Conservation (phyloP, 2,888 invertebrate species). For the Clusia tigrina region DNA sequence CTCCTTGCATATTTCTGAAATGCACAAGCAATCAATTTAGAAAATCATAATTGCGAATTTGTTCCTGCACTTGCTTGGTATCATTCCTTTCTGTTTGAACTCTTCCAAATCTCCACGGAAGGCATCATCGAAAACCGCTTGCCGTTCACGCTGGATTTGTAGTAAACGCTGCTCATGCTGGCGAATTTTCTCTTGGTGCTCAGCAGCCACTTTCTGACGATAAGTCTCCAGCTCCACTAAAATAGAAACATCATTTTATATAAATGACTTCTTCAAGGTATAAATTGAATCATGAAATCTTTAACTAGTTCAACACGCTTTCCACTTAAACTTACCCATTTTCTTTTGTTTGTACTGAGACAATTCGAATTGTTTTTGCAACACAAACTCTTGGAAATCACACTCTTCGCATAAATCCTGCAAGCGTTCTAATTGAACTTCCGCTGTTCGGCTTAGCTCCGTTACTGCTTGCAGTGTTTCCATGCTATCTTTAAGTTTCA, state of each 20-base stretch:
- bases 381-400: constrained; percentile 71
- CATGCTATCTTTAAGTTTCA: constrained; percentile 62
- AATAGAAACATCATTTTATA: constrained; percentile 8
- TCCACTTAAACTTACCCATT: constrained; percentile 64
- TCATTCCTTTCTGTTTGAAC: constrained; percentile 70
- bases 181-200: constrained; percentile 69
- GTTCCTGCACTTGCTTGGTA: constrained; percentile 67
- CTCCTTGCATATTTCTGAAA: constrained; percentile 48
- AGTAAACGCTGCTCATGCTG: constrained; percentile 68
- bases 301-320: not conserved
- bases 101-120: constrained; percentile 74
- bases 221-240: constrained; percentile 62
- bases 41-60: no score
- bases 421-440: constrained; percentile 68
- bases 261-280: not conserved
- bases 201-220: constrained; percentile 67
- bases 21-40: no score
- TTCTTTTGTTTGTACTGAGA: constrained; percentile 72
- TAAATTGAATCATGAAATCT: not conserved
- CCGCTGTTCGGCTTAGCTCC: constrained; percentile 68
- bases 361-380: constrained; percentile 72
- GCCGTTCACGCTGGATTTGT: constrained; percentile 70
- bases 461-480: constrained; percentile 65
- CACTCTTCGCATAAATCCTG: constrained; percentile 72
- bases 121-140: constrained; percentile 74